Conservation (phyloP, 1,140 invertebrate genomes). For the Drosophila biarmipes region DNA sequence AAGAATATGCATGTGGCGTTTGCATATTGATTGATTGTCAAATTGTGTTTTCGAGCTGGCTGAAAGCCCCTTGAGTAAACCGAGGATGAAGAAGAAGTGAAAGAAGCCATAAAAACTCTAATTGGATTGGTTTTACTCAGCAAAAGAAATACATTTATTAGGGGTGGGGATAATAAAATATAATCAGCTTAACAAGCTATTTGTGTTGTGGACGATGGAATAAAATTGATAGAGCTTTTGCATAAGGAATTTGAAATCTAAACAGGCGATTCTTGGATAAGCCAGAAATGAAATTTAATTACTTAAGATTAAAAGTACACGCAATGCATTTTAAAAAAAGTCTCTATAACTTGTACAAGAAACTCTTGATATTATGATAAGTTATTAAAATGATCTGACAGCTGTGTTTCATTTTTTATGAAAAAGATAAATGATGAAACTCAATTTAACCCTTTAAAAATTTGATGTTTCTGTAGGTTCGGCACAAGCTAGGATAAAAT, state of each 20-base stretch:
- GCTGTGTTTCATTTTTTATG: too few relatives aligned
- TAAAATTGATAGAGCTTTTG: background rate
- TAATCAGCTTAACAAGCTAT: slow-evolving; percentile 8
- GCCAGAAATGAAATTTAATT: background rate
- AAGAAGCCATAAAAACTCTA: slow-evolving; percentile 30
- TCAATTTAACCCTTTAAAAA: too few relatives aligned
- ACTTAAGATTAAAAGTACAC: background rate
- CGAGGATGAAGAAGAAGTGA: background rate
- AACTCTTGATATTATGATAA: too few relatives aligned
- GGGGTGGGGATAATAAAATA: slow-evolving; percentile 5
- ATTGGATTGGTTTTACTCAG: slow-evolving; percentile 32
- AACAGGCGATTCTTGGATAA: background rate
- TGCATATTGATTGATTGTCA: slow-evolving; percentile 74
- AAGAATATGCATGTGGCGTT: slow-evolving; percentile 19
- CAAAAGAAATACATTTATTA: slow-evolving; percentile 6
- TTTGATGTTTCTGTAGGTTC: too few relatives aligned
- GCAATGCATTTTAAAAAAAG: too few relatives aligned
- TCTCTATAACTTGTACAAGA: too few relatives aligned
- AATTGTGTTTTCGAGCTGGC: slow-evolving; percentile 56
- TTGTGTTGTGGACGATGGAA: background rate
- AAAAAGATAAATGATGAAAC: too few relatives aligned
- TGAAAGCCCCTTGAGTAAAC: slow-evolving; percentile 2
- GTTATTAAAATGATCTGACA: too few relatives aligned
- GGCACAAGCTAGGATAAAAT: too few relatives aligned
- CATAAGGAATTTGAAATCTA: background rate